phyloP scores from a whole-genome alignment of 2,888 invertebrate species.

The Eupithecia centaureata region DNA sequence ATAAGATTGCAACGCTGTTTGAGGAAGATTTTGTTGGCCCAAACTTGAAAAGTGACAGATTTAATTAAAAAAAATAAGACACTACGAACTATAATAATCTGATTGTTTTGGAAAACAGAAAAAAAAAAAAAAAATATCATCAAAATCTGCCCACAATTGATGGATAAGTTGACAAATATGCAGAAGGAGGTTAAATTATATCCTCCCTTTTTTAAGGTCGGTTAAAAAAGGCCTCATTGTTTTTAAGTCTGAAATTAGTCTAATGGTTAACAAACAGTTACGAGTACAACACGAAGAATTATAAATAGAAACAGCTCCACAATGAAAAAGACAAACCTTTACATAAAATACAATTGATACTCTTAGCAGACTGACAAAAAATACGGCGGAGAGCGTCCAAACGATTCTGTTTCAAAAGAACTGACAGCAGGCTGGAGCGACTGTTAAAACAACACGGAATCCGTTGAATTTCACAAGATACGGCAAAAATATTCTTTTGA shows the following conservation, averaged over 20 bases:
- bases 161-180: no score
- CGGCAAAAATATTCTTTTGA: slow-evolving; percentile 8
- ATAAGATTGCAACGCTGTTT: not conserved
- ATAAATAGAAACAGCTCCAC: not conserved
- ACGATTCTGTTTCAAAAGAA: not conserved
- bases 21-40: not conserved
- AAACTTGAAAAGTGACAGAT: not conserved
- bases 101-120: no score
- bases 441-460: not conserved
- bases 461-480: slow-evolving; percentile 14
- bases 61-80: not conserved
- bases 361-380: not conserved
- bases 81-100: not conserved
- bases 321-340: not conserved
- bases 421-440: not conserved
- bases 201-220: no score
- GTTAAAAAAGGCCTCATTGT: no score
- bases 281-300: no score
- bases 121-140: no score
- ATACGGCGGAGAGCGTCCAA: not conserved
- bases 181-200: no score
- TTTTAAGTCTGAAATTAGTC: no score
- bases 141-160: no score
- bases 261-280: no score
- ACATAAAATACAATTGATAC: not conserved